Conservation (phyloP, 2,888 invertebrate genomes). For the Galerucella nymphaeae region DNA sequence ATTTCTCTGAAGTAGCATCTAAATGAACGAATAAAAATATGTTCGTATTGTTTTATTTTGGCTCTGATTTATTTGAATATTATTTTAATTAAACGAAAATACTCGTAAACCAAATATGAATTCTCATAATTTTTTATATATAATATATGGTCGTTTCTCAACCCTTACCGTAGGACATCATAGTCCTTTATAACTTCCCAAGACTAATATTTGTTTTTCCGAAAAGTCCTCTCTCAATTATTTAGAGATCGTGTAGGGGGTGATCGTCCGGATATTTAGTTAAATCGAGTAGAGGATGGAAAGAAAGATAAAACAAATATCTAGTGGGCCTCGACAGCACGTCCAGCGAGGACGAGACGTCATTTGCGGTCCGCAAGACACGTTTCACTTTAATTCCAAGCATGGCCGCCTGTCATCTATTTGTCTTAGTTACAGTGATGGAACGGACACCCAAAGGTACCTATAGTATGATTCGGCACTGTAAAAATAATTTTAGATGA, state of each 20-base stretch:
- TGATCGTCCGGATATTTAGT: constrained; percentile 53
- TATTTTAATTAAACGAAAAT: no score
- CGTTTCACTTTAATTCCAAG: constrained; percentile 66
- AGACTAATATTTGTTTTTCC: constrained; percentile 37
- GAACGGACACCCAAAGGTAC: constrained; percentile 52
- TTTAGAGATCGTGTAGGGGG: constrained; percentile 45
- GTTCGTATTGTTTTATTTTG: no score
- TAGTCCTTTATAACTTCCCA: constrained; percentile 27
- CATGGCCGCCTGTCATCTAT: constrained; percentile 54
- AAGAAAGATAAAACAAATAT: constrained; percentile 54
- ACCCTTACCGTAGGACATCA: constrained; percentile 3
- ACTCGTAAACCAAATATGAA: neutral
- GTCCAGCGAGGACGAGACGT: constrained; percentile 62
- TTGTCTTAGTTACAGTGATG: constrained; percentile 60
- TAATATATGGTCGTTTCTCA: neutral
- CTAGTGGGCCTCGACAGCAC: constrained; percentile 63
- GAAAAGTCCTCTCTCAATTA: constrained; percentile 43
- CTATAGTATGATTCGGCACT: constrained; percentile 37
- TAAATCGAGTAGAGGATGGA: constrained; percentile 50
- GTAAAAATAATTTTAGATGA: constrained; percentile 57
- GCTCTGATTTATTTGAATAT: no score
- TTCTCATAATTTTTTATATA: neutral
- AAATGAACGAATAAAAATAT: no score
- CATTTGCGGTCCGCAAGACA: constrained; percentile 64
- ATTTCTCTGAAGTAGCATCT: neutral